phyloP scores from a whole-genome alignment of 2,888 invertebrate species.

The Eurois occulta region DNA sequence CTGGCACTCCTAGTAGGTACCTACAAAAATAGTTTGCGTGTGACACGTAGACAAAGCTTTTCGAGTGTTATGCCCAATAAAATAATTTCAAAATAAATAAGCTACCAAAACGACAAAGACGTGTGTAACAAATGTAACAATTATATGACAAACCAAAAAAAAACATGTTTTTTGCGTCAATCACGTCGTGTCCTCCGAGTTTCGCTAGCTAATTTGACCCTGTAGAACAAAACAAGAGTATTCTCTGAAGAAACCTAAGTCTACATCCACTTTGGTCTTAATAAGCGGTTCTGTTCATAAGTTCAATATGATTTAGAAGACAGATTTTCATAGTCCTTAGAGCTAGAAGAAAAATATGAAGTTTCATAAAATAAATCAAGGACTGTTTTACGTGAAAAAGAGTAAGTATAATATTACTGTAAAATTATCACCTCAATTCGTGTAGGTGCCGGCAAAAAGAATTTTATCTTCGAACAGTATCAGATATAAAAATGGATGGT shows the following conservation, averaged over 20 bases:
- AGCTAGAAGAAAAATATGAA: background rate
- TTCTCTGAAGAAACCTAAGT: background rate
- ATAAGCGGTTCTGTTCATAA: background rate
- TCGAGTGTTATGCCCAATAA: background rate
- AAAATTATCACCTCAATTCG: conserved; percentile 30
- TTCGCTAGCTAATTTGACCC: background rate
- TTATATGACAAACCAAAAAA: background rate
- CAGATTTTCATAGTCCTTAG: background rate
- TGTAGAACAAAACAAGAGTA: background rate
- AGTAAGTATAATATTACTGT: background rate
- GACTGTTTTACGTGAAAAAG: background rate
- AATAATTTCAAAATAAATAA: background rate
- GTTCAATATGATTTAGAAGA: conserved; percentile 2
- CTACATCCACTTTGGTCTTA: background rate
- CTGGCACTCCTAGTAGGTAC: background rate
- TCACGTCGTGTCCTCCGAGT: background rate
- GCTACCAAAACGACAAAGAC: background rate
- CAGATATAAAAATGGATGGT: conserved; percentile 63
- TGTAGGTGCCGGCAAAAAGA: conserved; percentile 61
- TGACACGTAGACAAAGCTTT: background rate
- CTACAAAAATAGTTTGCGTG: background rate
- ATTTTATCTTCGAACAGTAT: conserved; percentile 63
- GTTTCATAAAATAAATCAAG: background rate
- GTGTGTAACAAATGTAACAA: background rate
- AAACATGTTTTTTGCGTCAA: background rate